Evolutionary conservation across 2,113 vertebrate genomes (phyloP), one percentile per base, ranked within the genome.

Genomic region (Clarias batrachus): DNA sequence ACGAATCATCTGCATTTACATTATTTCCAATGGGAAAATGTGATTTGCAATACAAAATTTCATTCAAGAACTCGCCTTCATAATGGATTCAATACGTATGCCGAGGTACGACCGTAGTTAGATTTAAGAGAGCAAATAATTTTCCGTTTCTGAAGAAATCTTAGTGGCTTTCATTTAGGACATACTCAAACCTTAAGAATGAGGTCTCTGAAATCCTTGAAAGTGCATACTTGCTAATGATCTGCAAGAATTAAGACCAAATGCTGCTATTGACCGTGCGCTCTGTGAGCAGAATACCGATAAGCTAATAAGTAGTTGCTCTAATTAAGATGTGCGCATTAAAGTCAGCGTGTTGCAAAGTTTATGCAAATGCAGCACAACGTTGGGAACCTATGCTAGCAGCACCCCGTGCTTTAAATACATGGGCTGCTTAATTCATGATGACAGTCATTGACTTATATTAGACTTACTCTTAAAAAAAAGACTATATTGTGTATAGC

Each of bases 321-420:
- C 52, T 83, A 85, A 87, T 87, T 87, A 81, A 86, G 87, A 85
- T 68, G 33, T 12, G 79, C 33, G 60, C 19, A 78, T 73, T 88
- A 83, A 85, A 87, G 81, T 81, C 77, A n/a, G 81, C n/a, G 83
- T 84, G 80, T 48, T 83, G 59, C 54, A 59, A 90, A 73, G 79
- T 82, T 79, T 82, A 88, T 88, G 60, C 60, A 81, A 84, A 86
- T 83, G 63, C 68, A 78, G 65, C 30, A 78, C 66, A 80, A 60
- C n/a, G 70, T n/a, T 33, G n/a, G 27, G 65, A 37, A 82, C 54
- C 56, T 78, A 68, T 41, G 59, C 70, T 74, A 82, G 57, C 86
- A 82, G 10, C 33, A 62, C 3, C 23, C 17, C 82, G 85, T 82
- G n/a, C 52, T 41, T 56, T 74, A 83, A 62, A 80, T 84, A 52